Base-by-base conservation (phyloP, 2,113 vertebrate genomes). In the Aegithalos caudatus region DNA sequence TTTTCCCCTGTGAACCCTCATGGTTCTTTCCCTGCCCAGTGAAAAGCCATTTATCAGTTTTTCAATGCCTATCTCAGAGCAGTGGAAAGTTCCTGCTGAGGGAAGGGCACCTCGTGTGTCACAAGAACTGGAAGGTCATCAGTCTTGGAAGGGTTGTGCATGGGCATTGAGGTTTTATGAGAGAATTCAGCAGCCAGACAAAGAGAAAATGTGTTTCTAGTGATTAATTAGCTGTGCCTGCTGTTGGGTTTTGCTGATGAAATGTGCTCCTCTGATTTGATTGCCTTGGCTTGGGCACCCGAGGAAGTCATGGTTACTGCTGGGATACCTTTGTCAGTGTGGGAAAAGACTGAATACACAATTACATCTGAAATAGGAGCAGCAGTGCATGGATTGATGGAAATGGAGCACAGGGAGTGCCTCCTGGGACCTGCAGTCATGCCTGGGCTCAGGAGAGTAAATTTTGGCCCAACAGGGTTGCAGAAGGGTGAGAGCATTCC, bases 391-490 rank as follows among this genome's bases (percentile, higher is more conserved):
- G 24, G 80, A 33, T 11, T 14, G 28, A 35, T 16, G n/a, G 56
- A 33, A 44, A 33, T 28, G 56, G 47, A 84, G 33, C 29, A 14
- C 1, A 2, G 28, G 12, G 20, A 31, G 51, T 8, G 7, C 9
- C 20, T 31, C 17, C 22, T n/a, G 40, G 69, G 60, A 25, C 40
- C 18, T 64, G 24, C 44, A 56, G 61, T n/a, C 27, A 5, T 0
- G 0, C 5, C 22, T 44, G 31, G 9, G 4, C 54, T 73, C 29
- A 28, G 29, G 58, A 29, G 9, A 17, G 27, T 13, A n/a, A 50
- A 19, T 3, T 8, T 38, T 37, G 37, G 25, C 3, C 33, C 28
- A 37, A 0, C 4, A 3, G 7, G 5, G 2, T 14, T 87, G n/a
- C n/a, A n/a, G n/a, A n/a, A n/a, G n/a, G n/a, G n/a, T 48, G 40